Conservation (phyloP, 2,888 invertebrate species). For the Latheticus oryzae region DNA sequence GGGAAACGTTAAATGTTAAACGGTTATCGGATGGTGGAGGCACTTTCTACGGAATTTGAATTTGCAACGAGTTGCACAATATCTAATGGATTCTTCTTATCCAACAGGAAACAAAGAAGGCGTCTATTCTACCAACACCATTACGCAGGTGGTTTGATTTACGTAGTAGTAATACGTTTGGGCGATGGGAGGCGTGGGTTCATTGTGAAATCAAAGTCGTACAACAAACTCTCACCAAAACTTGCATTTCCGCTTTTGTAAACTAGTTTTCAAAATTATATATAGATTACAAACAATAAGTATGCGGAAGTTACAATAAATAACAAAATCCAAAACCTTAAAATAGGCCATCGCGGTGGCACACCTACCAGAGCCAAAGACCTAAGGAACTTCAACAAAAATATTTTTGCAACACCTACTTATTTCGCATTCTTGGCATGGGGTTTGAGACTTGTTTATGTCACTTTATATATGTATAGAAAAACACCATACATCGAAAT, state of each 20-base stretch:
- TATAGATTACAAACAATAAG: no score
- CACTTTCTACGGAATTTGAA: constrained; percentile 6
- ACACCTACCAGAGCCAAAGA: constrained; percentile 1
- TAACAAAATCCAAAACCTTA: no score
- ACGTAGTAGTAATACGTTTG: constrained; percentile 7
- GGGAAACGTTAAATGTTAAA: constrained; percentile 30
- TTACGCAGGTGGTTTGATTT: constrained; percentile 9
- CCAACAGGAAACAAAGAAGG: background rate
- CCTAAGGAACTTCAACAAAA: background rate
- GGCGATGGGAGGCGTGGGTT: constrained; percentile 15
- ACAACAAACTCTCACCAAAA: constrained; percentile 9
- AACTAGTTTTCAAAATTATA: constrained; percentile 16
- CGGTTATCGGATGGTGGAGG: constrained; percentile 12
- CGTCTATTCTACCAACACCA: constrained; percentile 4
- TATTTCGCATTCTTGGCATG: constrained; percentile 9
- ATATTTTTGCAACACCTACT: constrained; percentile 11
- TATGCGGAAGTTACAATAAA: no score
- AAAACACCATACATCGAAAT: no score
- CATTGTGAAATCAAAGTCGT: constrained; percentile 24
- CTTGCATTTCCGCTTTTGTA: constrained; percentile 18
- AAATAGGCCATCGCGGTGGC: constrained; percentile 1
- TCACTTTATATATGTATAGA: no score
- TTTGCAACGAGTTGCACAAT: background rate
- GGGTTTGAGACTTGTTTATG: no score
- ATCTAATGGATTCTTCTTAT: no score